Evolutionary conservation across 2,797 vertebrate species (phyloP), one percentile per base, ranked within the genome.

Genomic region (Phalanger gymnotis): DNA sequence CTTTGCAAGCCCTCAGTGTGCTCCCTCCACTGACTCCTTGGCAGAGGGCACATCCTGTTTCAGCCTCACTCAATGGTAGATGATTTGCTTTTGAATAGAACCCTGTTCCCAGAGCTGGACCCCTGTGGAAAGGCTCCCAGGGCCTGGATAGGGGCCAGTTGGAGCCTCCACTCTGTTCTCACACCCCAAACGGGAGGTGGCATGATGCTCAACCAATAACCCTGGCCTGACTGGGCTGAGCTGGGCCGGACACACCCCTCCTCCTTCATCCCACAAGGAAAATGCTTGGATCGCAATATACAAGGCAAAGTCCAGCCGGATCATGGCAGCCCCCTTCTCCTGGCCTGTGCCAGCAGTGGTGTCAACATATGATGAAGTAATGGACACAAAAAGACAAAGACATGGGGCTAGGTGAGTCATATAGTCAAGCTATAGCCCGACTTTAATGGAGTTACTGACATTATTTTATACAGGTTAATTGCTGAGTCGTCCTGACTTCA

Each of bases 71-170:
- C 66, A 81, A 40, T 25, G 66, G 66, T 12, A n/a, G 3, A 9
- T 9, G 5, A 73, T 40, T 22, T 25, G n/a, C n/a, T 73, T 73
- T 73, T 40, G n/a, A 47, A 81, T n/a, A 81, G 19, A 81, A 22
- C n/a, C 6, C 3, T 40, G n/a, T 81, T 81, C 7, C n/a, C 66
- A 40, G n/a, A 40, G 66, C 66, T 19, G 66, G 66, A n/a, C 34
- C 66, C 66, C 66, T 47, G 19, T 22, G 66, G 66, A 47, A 81
- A 40, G 3, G 16, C 52, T 30, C 53, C 25, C 10, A 6, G 81
- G 34, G 27, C 93, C 90, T 51, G 30, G 93, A 57, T 55, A 93
- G 93, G 47, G 54, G 87, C 94, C 51, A 22, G 56, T 66, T 52
- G 25, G 81, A 53, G 31, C 0, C 2, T 10, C 47, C 7, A 10